Evolutionary conservation across 2,113 vertebrate genomes (phyloP).

Genomic region (Tautogolabrus adspersus): DNA sequence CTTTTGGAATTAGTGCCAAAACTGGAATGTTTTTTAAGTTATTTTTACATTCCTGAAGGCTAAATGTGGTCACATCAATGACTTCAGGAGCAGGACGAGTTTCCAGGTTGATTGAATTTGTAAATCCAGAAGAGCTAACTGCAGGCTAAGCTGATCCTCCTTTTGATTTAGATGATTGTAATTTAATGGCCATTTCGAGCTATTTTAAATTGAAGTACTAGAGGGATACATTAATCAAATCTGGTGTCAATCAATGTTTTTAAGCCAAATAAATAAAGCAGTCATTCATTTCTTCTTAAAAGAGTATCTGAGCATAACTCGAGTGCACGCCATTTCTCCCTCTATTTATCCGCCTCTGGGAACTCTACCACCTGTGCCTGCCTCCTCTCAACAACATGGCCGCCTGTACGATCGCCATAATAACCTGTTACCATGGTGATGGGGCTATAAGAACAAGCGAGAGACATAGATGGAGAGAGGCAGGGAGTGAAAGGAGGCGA

Average conservation of each 20-base stretch:
- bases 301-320: no score
- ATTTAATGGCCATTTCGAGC: no score
- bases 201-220: no score
- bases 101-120: no score
- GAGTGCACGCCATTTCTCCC: neutral
- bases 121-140: no score
- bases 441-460: conserved; percentile 46
- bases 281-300: neutral
- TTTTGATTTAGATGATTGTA: no score
- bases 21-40: neutral
- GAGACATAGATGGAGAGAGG: conserved; percentile 33
- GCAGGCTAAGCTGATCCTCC: no score
- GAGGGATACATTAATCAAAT: no score
- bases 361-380: conserved; percentile 72
- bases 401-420: conserved; percentile 68
- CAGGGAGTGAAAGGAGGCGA: conserved; percentile 62
- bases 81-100: no score
- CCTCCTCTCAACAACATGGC: conserved; percentile 75
- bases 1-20: neutral
- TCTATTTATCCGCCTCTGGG: conserved; percentile 39
- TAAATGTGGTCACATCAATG: no score
- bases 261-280: no score
- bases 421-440: conserved; percentile 63
- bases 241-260: no score
- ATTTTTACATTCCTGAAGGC: neutral